Evolutionary conservation across 2,113 vertebrate species (phyloP).

Genomic region (Parotia lawesii): DNA sequence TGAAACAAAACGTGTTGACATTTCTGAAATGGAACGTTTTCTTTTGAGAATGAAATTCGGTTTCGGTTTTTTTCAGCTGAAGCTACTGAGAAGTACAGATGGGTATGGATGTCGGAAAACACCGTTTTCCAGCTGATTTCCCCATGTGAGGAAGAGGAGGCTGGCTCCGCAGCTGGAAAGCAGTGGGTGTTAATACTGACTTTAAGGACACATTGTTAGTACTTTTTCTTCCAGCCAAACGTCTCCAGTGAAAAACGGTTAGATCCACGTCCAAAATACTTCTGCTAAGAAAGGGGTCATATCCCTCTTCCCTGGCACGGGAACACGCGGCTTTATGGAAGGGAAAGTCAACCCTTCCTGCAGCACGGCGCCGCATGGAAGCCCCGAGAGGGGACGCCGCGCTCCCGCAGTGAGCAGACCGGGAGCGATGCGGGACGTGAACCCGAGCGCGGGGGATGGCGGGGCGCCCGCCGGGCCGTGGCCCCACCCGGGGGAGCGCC

Average conservation of each 20-base stretch:
- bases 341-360: neutral
- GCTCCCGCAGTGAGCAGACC: neutral
- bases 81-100: neutral
- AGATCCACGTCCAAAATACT: neutral
- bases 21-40: neutral
- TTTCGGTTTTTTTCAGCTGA: neutral
- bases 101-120: neutral
- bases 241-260: neutral
- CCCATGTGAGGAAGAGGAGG: neutral
- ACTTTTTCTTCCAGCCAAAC: neutral
- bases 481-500: neutral
- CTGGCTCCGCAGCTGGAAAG: too few relatives aligned
- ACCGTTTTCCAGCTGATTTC: neutral
- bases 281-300: neutral
- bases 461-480: too few relatives aligned
- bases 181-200: neutral
- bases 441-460: too few relatives aligned
- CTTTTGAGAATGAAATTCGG: neutral
- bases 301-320: neutral
- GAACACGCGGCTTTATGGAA: fast-evolving
- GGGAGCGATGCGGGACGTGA: neutral
- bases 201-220: neutral
- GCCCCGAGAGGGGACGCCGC: neutral
- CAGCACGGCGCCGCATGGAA: neutral
- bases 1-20: neutral